phyloP scores from a whole-genome alignment of 2,888 invertebrate species.

The Pelosia muscerda region DNA sequence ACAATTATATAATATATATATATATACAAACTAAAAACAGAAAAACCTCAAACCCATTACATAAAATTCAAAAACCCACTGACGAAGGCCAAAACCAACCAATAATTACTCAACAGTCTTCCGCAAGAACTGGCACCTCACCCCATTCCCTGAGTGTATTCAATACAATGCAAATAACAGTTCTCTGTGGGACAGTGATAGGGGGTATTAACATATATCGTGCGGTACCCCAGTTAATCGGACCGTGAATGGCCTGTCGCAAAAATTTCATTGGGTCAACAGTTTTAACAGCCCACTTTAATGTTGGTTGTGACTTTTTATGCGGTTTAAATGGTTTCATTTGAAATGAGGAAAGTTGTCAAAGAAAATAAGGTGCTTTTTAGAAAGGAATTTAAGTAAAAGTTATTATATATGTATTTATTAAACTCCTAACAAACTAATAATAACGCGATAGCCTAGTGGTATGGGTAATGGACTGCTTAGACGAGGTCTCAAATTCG shows the following conservation, averaged over 20 bases:
- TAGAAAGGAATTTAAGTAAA: neutral
- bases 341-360: conserved; percentile 15
- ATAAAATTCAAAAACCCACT: neutral
- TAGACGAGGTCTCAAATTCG: too few relatives aligned
- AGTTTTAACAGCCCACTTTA: conserved; percentile 45
- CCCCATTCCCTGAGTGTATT: conserved; percentile 55
- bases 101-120: neutral
- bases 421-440: too few relatives aligned
- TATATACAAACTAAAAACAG: neutral
- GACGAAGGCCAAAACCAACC: neutral
- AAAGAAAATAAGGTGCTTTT: neutral
- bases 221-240: conserved; percentile 63
- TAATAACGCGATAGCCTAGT: too few relatives aligned
- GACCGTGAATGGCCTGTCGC: conserved; percentile 49
- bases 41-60: neutral
- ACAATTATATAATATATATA: too few relatives aligned
- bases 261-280: conserved; percentile 52
- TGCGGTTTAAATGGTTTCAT: conserved; percentile 35
- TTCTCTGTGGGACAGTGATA: conserved; percentile 74
- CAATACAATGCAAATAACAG: conserved; percentile 78
- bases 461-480: too few relatives aligned
- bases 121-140: conserved; percentile 27
- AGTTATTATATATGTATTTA: too few relatives aligned
- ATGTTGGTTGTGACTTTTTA: conserved; percentile 25
- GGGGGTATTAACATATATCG: conserved; percentile 76